These are phyloP conservation scores for Gyrodactylus bullatarudis DNA, from an alignment of 1,140 invertebrate genomes.

Conservation along the genomic window DNA sequence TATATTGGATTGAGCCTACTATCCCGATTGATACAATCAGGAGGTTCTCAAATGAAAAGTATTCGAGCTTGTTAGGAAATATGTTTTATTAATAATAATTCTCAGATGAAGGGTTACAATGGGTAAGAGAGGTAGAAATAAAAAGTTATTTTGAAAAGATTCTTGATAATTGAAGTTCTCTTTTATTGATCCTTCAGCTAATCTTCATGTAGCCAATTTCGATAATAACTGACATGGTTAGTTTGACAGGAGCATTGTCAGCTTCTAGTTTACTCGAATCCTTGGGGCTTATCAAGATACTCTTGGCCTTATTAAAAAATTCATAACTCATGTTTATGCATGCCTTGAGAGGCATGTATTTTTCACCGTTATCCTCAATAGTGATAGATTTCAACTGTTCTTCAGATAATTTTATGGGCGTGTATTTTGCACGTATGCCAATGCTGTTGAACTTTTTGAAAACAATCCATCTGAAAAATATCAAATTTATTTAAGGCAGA, in stretches of 20 bases:
- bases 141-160: too few species aligned
- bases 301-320: neutral
- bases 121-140: too few species aligned
- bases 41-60: too few species aligned
- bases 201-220: neutral
- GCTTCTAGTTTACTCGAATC: neutral
- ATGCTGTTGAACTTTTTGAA: neutral
- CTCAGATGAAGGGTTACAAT: too few species aligned
- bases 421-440: neutral
- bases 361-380: neutral
- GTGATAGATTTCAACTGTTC: neutral
- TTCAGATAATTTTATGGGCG: neutral
- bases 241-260: neutral
- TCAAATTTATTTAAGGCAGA: too few species aligned
- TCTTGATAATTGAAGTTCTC: too few species aligned
- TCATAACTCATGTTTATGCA: neutral
- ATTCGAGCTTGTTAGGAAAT: too few species aligned
- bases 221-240: neutral
- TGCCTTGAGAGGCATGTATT: neutral
- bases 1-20: too few species aligned
- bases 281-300: neutral
- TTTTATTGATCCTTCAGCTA: too few species aligned
- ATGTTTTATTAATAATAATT: too few species aligned
- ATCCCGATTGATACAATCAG: too few species aligned
- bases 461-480: neutral